phyloP scores from a whole-genome alignment of 1,140 invertebrate species.

The Pentalonia nigronervosa region DNA sequence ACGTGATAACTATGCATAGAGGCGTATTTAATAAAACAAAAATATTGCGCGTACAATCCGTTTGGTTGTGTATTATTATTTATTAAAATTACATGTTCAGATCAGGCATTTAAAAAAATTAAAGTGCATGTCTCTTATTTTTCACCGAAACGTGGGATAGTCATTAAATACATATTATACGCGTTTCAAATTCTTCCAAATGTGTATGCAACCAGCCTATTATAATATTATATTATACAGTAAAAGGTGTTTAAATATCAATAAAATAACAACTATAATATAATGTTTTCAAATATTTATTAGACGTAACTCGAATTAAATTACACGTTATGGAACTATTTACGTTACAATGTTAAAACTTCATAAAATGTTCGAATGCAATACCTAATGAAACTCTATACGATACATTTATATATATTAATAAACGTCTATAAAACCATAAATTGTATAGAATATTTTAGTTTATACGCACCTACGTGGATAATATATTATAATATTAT shows the following conservation, averaged over 20 bases:
- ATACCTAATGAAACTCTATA: neutral
- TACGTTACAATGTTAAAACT: slow-evolving; percentile 14
- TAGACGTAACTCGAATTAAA: neutral
- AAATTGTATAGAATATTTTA: neutral
- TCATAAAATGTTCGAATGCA: neutral
- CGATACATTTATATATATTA: neutral
- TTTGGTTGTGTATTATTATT: neutral
- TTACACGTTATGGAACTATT: slow-evolving; percentile 9
- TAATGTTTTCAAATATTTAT: neutral
- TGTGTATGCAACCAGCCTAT: neutral
- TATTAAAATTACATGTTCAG: neutral
- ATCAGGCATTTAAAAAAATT: neutral
- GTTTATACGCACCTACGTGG: neutral
- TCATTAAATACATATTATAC: slow-evolving; percentile 27
- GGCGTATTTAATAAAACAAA: neutral
- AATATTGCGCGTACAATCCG: neutral
- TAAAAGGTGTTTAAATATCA: slow-evolving; percentile 36
- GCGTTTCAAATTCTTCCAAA: neutral
- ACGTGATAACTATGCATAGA: neutral
- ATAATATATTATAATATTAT: slow-evolving; percentile 3
- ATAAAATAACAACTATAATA: neutral
- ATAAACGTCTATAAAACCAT: slow-evolving; percentile 13
- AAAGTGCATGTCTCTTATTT: neutral
- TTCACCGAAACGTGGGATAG: slow-evolving; percentile 1
- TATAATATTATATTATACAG: neutral